Conservation (phyloP, 1,140 invertebrate genomes). For the Euglossa dilemma region DNA sequence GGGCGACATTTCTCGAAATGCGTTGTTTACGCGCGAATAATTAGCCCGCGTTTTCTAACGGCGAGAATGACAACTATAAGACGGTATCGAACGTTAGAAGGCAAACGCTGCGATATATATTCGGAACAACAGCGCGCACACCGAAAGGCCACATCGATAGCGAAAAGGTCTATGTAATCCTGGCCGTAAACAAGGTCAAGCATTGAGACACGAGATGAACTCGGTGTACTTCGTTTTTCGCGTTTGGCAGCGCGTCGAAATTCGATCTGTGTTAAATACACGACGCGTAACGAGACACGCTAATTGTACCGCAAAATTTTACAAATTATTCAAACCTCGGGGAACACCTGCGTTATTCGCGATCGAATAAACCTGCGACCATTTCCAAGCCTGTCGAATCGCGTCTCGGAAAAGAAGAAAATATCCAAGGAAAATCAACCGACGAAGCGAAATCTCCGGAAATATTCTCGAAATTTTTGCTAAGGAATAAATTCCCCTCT, state of each 20-base stretch:
- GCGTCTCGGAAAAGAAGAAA: neutral
- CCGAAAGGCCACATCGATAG: slow-evolving; percentile 19
- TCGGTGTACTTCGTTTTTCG: neutral
- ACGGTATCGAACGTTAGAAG: neutral
- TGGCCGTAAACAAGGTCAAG: slow-evolving; percentile 18
- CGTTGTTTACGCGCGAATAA: neutral
- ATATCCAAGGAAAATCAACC: neutral
- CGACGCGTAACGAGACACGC: neutral
- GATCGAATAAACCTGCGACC: neutral
- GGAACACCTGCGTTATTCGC: neutral
- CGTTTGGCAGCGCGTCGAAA: slow-evolving; percentile 18
- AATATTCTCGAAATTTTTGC: neutral
- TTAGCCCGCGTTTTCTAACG: neutral
- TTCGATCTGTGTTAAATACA: slow-evolving; percentile 22
- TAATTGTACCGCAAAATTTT: neutral
- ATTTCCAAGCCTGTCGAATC: neutral
- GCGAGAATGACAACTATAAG: neutral
- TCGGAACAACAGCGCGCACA: neutral
- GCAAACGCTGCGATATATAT: neutral
- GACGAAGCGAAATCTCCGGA: neutral
- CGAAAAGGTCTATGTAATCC: slow-evolving; percentile 30
- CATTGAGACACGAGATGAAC: slow-evolving; percentile 27
- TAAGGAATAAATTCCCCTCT: too few relatives aligned
- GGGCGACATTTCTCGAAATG: too few relatives aligned
- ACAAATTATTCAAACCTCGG: neutral